A percentile compares a stretch with the other conserved stretches of the same genome.
Evolutionary conservation across 2,113 vertebrate species (phyloP).

Genomic region (Embiotoca jacksoni): DNA sequence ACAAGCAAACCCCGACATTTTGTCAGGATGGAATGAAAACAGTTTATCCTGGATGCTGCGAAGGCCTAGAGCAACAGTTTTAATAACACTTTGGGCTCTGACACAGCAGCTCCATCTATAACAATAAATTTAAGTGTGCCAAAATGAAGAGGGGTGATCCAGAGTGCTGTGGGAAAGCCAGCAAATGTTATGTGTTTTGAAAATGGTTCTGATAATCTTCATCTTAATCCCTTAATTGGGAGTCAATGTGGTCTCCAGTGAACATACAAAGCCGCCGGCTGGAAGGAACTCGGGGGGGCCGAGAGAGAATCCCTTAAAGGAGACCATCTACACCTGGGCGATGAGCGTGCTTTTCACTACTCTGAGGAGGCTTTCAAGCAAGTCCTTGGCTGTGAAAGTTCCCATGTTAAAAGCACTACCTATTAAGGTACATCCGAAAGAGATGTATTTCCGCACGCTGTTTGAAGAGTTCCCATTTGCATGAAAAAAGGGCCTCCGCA

Average conservation of each 20-base stretch:
- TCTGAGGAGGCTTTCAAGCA: slow-evolving; percentile 75
- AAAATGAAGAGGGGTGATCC: slow-evolving; percentile 51
- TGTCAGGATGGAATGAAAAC: slow-evolving; percentile 53
- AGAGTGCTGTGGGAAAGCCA: slow-evolving; percentile 75
- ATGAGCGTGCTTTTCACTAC: slow-evolving; percentile 75
- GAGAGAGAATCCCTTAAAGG: slow-evolving; percentile 60
- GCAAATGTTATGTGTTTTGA: slow-evolving; percentile 70
- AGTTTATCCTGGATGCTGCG: slow-evolving; percentile 55
- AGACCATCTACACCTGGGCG: slow-evolving; percentile 78
- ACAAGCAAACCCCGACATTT: slow-evolving; percentile 29
- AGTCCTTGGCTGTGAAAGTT: slow-evolving; percentile 81
- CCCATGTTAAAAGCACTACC: slow-evolving; percentile 82
- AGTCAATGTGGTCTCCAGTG: slow-evolving; percentile 75
- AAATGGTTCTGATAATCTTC: slow-evolving; percentile 76
- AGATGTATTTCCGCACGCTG: slow-evolving; percentile 80
- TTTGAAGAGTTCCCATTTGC: slow-evolving; percentile 87
- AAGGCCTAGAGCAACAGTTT: slow-evolving; percentile 39
- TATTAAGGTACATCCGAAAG: slow-evolving; percentile 81
- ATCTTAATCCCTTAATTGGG: slow-evolving; percentile 82
- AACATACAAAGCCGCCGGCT: slow-evolving; percentile 67
- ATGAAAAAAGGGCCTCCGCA: slow-evolving; percentile 82
- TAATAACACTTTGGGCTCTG: slow-evolving; percentile 40
- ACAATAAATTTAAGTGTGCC: slow-evolving; percentile 66
- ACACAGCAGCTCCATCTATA: slow-evolving; percentile 60
- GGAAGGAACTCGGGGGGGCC: slow-evolving; percentile 40